Evolutionary conservation across 2,888 invertebrate species (phyloP), one percentile per base, ranked within the genome.

Genomic region (Ectemnius continuus): DNA sequence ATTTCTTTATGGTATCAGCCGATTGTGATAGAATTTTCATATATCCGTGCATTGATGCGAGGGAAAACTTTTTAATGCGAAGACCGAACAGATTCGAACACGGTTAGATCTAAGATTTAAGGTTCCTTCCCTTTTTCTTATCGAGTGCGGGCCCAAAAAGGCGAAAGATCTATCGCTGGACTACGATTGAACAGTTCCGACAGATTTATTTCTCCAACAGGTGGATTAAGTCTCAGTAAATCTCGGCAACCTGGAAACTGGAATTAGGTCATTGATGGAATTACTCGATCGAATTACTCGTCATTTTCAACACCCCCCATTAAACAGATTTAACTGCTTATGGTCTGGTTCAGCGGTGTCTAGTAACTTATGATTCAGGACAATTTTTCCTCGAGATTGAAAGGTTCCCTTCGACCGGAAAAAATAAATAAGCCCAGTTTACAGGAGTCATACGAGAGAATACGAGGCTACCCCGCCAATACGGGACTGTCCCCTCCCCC

Each of bases 191-290:
- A 76, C 75, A 70, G 68, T 64, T 23, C 4, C 63, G 67, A 75
- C 72, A 73, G 81, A 81, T 80, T 80, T 80, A 80, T 79, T 78
- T 79, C 68, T 61, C 82, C 79, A 82, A 80, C 80, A 80, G 79
- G 82, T 78, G 82, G 80, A 80, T 80, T 81, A 81, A 78, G 70
- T 61, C 70, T 68, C 67, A 26, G 48, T 81, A 76, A 78, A 80
- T 81, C 80, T 81, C n/a, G 20, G 46, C 28, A 20, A 61, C 45
- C 58, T 13, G 67, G 36, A 47, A 56, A 52, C 61, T 46, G 36
- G 70, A 73, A 80, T 81, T 70, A 60, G 72, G 62, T 68, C 78
- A 16, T 47, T 28, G 71, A 70, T 70, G 61, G 65, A 61, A 75
- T 75, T 70, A 68, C 59, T 61, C 46, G 8, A 62, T 16, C 56